Evolutionary conservation across 2,113 vertebrate species (phyloP).

Genomic region (Oryzias woworae): DNA sequence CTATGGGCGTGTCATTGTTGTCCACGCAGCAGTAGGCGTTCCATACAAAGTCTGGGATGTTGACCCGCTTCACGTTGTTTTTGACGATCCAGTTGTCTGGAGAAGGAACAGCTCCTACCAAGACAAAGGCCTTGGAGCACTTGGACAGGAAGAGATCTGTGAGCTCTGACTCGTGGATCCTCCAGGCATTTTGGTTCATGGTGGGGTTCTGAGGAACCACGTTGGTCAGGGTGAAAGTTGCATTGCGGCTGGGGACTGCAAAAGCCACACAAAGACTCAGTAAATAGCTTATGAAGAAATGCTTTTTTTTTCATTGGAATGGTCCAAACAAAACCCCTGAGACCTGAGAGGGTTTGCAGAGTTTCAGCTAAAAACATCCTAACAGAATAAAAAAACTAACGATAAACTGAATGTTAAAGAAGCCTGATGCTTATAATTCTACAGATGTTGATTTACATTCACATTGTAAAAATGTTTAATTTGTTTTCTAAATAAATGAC

Average conservation of each 20-base stretch:
- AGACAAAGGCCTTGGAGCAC: conserved; percentile 69
- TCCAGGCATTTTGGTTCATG: conserved; percentile 76
- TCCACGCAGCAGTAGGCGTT: conserved; percentile 77
- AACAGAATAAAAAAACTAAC: too few relatives aligned
- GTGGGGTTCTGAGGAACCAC: conserved; percentile 76
- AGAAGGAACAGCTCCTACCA: conserved; percentile 75
- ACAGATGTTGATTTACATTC: too few relatives aligned
- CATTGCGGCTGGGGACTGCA: conserved; percentile 70
- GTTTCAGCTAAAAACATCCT: too few relatives aligned
- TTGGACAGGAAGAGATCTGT: conserved; percentile 50
- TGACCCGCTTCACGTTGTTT: conserved; percentile 72
- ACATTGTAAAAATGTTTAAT: too few relatives aligned
- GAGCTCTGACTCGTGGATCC: conserved; percentile 65
- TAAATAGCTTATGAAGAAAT: neutral
- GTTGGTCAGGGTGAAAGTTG: conserved; percentile 78
- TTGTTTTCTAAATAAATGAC: too few relatives aligned
- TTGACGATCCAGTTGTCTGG: conserved; percentile 73
- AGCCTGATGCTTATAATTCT: too few relatives aligned
- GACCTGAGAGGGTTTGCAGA: too few relatives aligned
- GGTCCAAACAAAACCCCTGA: neutral
- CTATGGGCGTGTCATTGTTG: conserved; percentile 58
- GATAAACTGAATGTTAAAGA: too few relatives aligned
- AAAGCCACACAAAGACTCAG: neutral
- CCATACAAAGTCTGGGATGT: conserved; percentile 77
- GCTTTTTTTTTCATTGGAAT: neutral